Evolutionary conservation across 23 tunicate species (phyloP).

Genomic region (Halocynthia roretzi): DNA sequence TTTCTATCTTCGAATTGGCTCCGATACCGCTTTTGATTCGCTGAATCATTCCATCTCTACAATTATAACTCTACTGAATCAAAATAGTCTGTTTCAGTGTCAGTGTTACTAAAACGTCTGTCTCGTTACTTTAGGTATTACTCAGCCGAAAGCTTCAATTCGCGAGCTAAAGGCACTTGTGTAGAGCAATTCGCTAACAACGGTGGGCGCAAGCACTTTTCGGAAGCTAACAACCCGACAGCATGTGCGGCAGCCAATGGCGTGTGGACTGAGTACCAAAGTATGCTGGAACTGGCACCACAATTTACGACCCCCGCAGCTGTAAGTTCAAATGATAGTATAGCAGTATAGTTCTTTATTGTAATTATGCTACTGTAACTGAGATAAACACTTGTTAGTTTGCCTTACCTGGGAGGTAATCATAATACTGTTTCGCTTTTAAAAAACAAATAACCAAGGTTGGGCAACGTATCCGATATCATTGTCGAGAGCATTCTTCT

Average conservation of each 20-base stretch:
- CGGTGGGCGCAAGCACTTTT: constrained; percentile 53
- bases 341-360: neutral
- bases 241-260: constrained; percentile 52
- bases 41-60: too few species aligned
- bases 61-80: too few species aligned
- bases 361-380: too few species aligned
- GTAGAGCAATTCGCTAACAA: constrained; percentile 28
- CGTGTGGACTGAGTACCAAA: constrained; percentile 65
- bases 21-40: too few species aligned
- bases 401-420: too few species aligned
- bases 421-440: too few species aligned
- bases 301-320: constrained; percentile 12
- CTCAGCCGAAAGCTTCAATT: constrained; percentile 52
- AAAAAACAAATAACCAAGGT: too few species aligned
- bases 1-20: neutral
- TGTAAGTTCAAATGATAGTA: constrained; percentile 18
- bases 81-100: too few species aligned
- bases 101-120: too few species aligned
- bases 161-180: constrained; percentile 53
- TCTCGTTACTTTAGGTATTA: constrained; percentile 34
- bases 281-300: constrained; percentile 72
- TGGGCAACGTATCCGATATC: too few species aligned
- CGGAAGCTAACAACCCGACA: constrained; percentile 43
- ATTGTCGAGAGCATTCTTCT: too few species aligned
- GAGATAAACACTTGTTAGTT: too few species aligned